These are phyloP conservation scores for Burhinus oedicnemus DNA, from an alignment of 2,113 vertebrate genomes.

Conservation along the genomic window DNA sequence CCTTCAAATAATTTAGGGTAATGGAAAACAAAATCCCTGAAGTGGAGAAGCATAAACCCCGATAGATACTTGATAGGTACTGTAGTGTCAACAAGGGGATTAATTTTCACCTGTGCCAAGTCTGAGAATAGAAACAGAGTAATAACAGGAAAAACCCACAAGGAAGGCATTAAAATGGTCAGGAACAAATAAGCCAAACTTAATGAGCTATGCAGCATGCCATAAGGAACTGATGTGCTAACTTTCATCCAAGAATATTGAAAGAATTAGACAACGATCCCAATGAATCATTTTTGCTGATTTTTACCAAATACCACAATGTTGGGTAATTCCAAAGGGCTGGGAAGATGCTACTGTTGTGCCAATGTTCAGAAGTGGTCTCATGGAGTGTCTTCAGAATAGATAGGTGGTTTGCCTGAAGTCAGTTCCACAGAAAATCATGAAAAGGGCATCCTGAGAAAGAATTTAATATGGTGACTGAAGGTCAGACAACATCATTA, in stretches of 20 bases:
- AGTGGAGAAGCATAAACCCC: background rate
- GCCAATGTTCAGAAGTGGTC: background rate
- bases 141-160: background rate
- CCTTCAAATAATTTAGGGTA: background rate
- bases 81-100: background rate
- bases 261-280: background rate
- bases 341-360: background rate
- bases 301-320: background rate
- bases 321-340: background rate
- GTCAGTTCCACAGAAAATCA: background rate
- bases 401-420: background rate
- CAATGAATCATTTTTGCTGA: background rate
- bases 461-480: background rate
- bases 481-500: background rate
- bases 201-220: background rate
- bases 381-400: background rate
- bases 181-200: background rate
- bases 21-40: background rate
- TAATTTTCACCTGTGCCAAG: background rate
- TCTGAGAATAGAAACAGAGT: background rate
- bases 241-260: background rate
- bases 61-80: background rate
- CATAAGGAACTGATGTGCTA: background rate
- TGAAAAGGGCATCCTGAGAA: background rate
- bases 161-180: background rate